Evolutionary conservation across 2,888 invertebrate genomes (phyloP), one percentile per base, ranked within the genome.

Genomic region (Drosophila koepferae): DNA sequence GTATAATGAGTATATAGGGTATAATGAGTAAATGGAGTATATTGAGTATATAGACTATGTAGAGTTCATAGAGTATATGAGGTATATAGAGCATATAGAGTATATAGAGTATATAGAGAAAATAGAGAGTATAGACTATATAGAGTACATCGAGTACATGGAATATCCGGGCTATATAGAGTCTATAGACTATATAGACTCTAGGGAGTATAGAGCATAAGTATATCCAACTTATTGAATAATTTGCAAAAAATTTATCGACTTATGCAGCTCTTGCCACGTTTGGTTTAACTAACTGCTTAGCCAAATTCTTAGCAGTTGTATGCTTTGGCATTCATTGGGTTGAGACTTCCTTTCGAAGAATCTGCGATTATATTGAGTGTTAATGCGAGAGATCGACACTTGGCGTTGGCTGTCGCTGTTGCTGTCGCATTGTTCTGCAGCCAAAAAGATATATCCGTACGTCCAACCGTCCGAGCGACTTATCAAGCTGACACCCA

Each of bases 401-500:
- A 58, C 66, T 63, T 58, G 48, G 58, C 56, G 12, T 53, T 10
- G 34, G 38, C 56, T 53, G 69, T 72, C 51, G 81, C 56, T 53
- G 69, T 72, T 48, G 81, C 41, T 41, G 41, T 41, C 59, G 82
- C 90, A 91, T 86, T 86, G 88, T 90, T 82, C 74, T 78, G 75
- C 72, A 46, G 18, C 12, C 44, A 36, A 55, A 43, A 28, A 58
- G 62, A 67, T 67, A 73, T 6, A 63, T 56, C 54, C 20, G 63
- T 44, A 49, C n/a, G 62, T 44, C 66, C 14, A 79, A 18, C 56
- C 10, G 58, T 18, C 54, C 46, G 46, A 38, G 66, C 86, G 86
- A 91, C 91, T 91, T 91, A 91, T 91, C 91, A 91, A 91, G 90
- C 81, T 91, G 91, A 91, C 91, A 91, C 92, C 91, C 89, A 91